Evolutionary conservation across 2,113 vertebrate species (phyloP).

Genomic region (Microtus richardsoni): DNA sequence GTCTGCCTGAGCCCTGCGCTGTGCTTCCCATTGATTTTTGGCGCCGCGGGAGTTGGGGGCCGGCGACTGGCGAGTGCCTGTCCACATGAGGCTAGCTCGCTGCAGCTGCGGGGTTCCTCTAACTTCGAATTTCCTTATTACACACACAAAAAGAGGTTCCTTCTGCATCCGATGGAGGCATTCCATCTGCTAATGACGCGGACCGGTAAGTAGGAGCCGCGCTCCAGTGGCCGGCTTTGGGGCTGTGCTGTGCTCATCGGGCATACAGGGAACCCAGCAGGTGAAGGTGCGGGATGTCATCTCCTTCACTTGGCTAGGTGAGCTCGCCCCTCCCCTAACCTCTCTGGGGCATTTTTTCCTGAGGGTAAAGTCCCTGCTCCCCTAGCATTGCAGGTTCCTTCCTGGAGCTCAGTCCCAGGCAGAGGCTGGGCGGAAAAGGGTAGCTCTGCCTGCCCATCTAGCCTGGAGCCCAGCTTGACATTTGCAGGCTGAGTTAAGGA

Average conservation of each 20-base stretch:
- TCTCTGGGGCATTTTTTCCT: background rate
- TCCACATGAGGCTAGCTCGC: constrained; percentile 29
- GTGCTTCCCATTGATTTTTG: constrained; percentile 87
- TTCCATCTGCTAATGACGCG: constrained; percentile 94
- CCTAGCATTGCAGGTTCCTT: background rate
- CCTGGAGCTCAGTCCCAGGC: constrained; percentile 30
- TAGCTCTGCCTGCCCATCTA: background rate
- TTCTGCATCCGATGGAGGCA: constrained; percentile 89
- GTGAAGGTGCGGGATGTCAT: background rate
- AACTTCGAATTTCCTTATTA: constrained; percentile 84
- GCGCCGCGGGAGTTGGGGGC: constrained; percentile 78
- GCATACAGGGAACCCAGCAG: background rate
- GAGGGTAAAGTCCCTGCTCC: background rate
- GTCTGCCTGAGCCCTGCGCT: constrained; percentile 84
- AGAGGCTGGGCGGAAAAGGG: constrained; percentile 49
- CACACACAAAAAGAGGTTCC: constrained; percentile 82
- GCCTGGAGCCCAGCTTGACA: background rate
- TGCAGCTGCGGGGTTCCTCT: constrained; percentile 61
- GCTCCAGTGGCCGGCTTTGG: constrained; percentile 72
- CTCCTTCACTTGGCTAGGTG: background rate
- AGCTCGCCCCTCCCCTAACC: background rate
- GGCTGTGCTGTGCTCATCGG: background rate
- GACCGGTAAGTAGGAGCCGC: constrained; percentile 89
- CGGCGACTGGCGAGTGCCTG: background rate
- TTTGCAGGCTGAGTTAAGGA: constrained; percentile 43